Conservation (phyloP, 2,888 invertebrate species). For the Pheosia tremula region DNA sequence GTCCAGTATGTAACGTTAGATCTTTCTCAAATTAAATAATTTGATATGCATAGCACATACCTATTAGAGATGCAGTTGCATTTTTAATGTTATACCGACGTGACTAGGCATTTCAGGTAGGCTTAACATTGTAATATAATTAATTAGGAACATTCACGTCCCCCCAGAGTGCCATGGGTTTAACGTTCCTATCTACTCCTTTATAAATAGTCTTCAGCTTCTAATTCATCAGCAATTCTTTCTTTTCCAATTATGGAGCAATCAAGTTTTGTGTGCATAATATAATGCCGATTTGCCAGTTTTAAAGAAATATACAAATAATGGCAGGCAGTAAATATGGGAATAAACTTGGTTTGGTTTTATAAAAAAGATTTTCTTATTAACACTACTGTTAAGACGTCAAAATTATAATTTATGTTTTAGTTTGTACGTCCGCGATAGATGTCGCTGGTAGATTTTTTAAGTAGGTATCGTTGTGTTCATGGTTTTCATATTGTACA, state of each 20-base stretch:
- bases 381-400: too few species aligned
- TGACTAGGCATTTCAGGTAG: not conserved
- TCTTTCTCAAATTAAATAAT: conserved; percentile 5
- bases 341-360: too few species aligned
- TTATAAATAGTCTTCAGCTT: conserved; percentile 5
- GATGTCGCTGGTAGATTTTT: too few species aligned
- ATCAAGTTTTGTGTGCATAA: not conserved
- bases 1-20: conserved; percentile 13
- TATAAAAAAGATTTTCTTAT: too few species aligned
- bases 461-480: too few species aligned
- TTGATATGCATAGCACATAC: conserved; percentile 3
- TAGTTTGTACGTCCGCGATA: too few species aligned
- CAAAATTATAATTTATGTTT: too few species aligned
- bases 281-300: not conserved
- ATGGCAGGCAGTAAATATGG: too few species aligned
- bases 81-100: conserved; percentile 2
- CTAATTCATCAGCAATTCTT: conserved; percentile 6
- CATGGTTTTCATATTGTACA: too few species aligned
- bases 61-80: not conserved
- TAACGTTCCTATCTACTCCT: conserved; percentile 1
- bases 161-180: conserved; percentile 9
- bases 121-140: not conserved
- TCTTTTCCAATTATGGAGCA: conserved; percentile 1
- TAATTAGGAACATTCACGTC: not conserved
- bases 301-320: too few species aligned